Base-by-base conservation (phyloP, 1,140 invertebrate species). In the Phymastichus coffea region DNA sequence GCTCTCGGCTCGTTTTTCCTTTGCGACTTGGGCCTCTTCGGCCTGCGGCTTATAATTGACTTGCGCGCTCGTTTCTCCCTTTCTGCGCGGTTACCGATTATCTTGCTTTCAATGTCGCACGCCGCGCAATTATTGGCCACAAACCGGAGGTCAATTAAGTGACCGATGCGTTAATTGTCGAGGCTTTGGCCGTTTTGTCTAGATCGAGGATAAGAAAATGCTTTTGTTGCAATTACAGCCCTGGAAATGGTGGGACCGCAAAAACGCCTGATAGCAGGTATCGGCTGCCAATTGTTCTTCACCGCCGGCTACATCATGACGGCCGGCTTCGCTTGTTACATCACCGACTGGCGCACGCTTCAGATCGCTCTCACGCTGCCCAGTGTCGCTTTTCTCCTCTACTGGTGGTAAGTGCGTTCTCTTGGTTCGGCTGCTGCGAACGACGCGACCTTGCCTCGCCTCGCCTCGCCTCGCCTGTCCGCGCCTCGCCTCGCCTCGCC, bases 241-340 rank as follows among this genome's bases (percentile, higher is more conserved):
- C 82, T 93, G 72, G 92, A 94, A 79, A 90, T 91, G 85, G 89
- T 93, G 14, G 89, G 90, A 1, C 86, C 89, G 0, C 80, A 81
- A 35, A 89, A 88, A 70, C 82, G 92, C 43, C 82, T 88, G 37
- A 80, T 90, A 40, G 88, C 89, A 47, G 91, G 90, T 14, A 86
- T 91, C 40, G 85, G 88, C 6, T 86, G 85, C 65, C 87, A 90
- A 77, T 83, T 88, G 75, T 91, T 91, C 72, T 94, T 93, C 76
- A 89, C 89, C 1, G 68, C 85, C 22, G 91, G 91, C 26, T 89
- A 89, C 54, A 84, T 92, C 70, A 75, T 89, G 35, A 87, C 88
- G 1, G 86, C 88, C 4, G 80, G 75, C 1, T 86, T 91, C 69
- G 91, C 88, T 2, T 90, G 88, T 73, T 83, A 85, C 30, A 82